phyloP scores from a whole-genome alignment of 2,797 vertebrate species.

The Geotria australis region DNA sequence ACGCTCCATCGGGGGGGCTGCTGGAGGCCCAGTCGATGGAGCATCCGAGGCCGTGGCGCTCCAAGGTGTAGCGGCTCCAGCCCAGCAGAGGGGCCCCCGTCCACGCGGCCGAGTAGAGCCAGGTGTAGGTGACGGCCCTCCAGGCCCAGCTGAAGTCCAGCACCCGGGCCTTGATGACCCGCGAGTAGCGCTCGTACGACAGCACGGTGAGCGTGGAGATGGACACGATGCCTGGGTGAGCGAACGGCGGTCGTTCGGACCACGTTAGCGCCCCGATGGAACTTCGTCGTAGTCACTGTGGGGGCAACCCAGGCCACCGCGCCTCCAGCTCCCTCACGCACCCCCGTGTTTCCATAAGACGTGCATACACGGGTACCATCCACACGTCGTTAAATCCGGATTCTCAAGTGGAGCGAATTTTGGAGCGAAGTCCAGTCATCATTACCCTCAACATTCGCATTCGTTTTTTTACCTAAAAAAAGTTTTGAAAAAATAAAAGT shows the following conservation, averaged over 20 bases:
- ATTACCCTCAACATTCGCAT: no score
- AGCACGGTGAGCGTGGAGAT: conserved; percentile 51
- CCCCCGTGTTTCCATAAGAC: no score
- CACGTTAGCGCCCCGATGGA: no score
- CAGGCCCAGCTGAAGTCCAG: conserved; percentile 60
- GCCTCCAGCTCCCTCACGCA: no score
- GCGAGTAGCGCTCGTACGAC: conserved; percentile 61
- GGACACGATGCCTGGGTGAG: conserved; percentile 43
- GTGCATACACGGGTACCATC: no score
- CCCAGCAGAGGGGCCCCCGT: conserved; percentile 54
- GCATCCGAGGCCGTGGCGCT: conserved; percentile 48
- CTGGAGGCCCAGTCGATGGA: conserved; percentile 56
- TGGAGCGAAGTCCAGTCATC: no score
- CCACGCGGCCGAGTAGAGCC: conserved; percentile 68
- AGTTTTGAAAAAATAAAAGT: no score
- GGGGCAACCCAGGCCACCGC: no score
- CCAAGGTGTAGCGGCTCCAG: conserved; percentile 67
- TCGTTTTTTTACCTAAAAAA: no score
- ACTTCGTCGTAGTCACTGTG: no score
- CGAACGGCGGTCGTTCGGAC: neutral
- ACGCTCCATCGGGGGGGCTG: conserved; percentile 44
- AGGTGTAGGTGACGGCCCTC: conserved; percentile 50
- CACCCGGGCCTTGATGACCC: conserved; percentile 52
- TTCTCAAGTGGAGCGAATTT: no score
- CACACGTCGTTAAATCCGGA: no score